Conservation (phyloP, 2,113 vertebrate species). For the Halcyon senegalensis region DNA sequence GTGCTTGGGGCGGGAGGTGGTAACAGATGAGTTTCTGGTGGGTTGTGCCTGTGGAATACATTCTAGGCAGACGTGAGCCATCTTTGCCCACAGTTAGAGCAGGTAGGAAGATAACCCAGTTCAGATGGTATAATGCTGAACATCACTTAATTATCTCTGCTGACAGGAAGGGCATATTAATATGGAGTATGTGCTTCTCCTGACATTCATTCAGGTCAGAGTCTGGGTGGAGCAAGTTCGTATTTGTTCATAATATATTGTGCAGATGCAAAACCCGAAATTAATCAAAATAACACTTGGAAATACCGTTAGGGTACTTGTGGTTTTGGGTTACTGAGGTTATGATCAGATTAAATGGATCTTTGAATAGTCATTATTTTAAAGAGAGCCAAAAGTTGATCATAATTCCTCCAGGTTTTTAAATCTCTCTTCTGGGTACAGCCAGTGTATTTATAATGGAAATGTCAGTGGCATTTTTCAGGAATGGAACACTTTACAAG, state of each 20-base stretch:
- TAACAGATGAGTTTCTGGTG: not conserved
- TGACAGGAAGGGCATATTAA: not conserved
- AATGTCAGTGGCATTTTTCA: not conserved
- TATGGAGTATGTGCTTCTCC: not conserved
- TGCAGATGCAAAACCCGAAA: not conserved
- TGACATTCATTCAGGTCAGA: not conserved
- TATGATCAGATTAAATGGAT: not conserved
- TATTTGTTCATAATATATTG: not conserved
- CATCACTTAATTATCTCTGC: not conserved
- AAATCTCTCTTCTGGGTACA: not conserved
- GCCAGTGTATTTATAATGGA: not conserved
- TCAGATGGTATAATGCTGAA: not conserved
- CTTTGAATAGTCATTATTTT: not conserved
- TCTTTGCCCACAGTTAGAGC: not conserved
- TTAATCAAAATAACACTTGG: not conserved
- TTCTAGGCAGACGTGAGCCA: not conserved
- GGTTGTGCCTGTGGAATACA: not conserved
- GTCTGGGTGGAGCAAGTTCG: fast-evolving
- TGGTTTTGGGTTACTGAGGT: not conserved
- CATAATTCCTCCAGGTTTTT: not conserved
- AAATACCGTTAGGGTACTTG: not conserved
- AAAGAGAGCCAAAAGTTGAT: not conserved
- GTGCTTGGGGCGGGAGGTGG: not conserved
- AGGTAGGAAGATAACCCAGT: not conserved
- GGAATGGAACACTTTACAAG: not conserved